These are phyloP conservation scores for Nomada flava DNA, from an alignment of 2,888 invertebrate genomes.

Conservation along the genomic window DNA sequence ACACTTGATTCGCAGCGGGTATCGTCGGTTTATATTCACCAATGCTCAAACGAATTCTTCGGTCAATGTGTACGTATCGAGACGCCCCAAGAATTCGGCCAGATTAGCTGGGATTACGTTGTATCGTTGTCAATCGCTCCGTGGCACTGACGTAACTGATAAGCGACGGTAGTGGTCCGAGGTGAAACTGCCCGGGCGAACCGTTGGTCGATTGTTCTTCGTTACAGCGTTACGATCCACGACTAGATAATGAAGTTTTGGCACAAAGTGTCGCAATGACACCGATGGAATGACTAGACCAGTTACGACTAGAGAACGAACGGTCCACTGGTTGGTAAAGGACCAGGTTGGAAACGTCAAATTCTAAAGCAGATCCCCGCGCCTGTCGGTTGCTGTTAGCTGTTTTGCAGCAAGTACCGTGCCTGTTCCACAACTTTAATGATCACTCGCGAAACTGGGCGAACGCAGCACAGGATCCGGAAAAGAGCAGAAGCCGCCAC, in stretches of 20 bases:
- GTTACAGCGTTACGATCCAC: background rate
- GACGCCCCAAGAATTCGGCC: conserved; percentile 14
- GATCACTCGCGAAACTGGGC: background rate
- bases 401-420: background rate
- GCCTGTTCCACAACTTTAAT: background rate
- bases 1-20: conserved; percentile 11
- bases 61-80: conserved; percentile 6
- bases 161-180: background rate
- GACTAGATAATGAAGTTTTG: background rate
- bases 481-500: conserved; percentile 20
- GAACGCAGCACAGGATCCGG: conserved; percentile 5
- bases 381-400: background rate
- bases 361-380: background rate
- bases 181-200: background rate
- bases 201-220: background rate
- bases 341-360: background rate
- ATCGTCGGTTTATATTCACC: conserved; percentile 12
- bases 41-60: conserved; percentile 17
- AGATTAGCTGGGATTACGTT: conserved; percentile 51
- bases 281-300: background rate
- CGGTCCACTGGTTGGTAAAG: background rate
- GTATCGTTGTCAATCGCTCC: conserved; percentile 42
- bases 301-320: background rate
- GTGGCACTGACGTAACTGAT: conserved; percentile 53
- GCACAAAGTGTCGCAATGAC: background rate